Percentiles rank a stretch among this genome's conserved stretches.
Evolutionary conservation across 2,888 invertebrate genomes (phyloP).

Genomic region (Tenthredo mesomela): DNA sequence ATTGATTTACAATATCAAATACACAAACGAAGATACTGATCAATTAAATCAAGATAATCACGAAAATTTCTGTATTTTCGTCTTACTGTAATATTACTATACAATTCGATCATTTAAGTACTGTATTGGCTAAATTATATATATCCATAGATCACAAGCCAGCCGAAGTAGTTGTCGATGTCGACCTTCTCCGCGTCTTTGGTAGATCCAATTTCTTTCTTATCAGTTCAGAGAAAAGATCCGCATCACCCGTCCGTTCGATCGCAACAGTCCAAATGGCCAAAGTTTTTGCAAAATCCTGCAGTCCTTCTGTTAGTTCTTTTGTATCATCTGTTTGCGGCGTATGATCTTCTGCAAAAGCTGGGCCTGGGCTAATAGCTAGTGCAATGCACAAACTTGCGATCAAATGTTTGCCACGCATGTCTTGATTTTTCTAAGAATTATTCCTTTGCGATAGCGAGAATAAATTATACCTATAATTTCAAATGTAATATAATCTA

Average conservation of each 20-base stretch:
- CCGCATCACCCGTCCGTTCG: neutral
- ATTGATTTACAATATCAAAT: neutral
- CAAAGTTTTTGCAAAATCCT: neutral
- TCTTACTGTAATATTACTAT: neutral
- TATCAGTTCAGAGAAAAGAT: constrained; percentile 8
- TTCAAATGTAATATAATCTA: neutral
- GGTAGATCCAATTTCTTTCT: constrained; percentile 28
- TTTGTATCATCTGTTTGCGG: constrained; percentile 8
- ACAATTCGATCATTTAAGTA: neutral
- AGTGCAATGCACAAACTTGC: neutral
- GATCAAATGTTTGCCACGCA: neutral
- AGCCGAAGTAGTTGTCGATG: neutral
- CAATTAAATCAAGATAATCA: neutral
- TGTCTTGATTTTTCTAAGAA: neutral
- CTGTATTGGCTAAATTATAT: neutral
- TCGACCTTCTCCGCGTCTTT: neutral
- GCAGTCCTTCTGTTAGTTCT: neutral
- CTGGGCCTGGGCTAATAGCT: neutral
- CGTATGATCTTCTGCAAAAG: neutral
- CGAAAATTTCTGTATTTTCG: neutral
- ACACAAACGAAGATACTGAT: neutral
- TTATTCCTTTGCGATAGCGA: neutral
- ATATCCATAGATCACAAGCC: neutral
- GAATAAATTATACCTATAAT: neutral
- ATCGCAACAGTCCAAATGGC: constrained; percentile 5